Percentiles rank a stretch among this genome's conserved stretches.
Evolutionary conservation across 1,140 invertebrate genomes (phyloP).

Genomic region (Nasonia longicornis): DNA sequence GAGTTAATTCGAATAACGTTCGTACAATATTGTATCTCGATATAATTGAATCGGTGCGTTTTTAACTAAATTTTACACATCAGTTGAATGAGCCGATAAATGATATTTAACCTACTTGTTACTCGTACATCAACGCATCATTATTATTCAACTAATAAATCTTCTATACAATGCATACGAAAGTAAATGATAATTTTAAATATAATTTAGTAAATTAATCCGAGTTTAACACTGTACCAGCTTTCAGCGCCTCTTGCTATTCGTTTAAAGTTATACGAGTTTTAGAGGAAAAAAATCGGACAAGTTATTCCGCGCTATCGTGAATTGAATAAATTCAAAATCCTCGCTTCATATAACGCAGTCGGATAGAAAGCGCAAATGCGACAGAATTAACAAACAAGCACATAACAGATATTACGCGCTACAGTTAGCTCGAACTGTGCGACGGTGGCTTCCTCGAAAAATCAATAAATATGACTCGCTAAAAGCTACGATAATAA

Average conservation of each 20-base stretch:
- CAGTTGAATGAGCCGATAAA: no score
- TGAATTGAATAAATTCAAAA: background rate
- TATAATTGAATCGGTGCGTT: no score
- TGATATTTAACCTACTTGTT: no score
- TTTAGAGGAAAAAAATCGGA: no score
- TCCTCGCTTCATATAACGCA: background rate
- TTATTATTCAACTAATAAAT: background rate
- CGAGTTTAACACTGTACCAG: background rate
- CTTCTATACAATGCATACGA: background rate
- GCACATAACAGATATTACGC: background rate
- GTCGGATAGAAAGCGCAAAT: background rate
- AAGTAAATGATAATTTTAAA: background rate
- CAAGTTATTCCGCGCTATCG: no score
- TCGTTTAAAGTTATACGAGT: no score
- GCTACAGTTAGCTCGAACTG: background rate
- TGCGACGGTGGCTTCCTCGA: background rate
- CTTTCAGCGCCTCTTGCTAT: no score
- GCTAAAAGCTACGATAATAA: slow-evolving; percentile 1
- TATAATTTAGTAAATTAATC: background rate
- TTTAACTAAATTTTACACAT: no score
- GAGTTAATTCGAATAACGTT: no score
- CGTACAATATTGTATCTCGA: no score
- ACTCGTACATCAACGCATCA: background rate
- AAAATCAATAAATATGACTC: background rate
- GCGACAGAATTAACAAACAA: background rate